Percentiles rank a stretch among this genome's conserved stretches.
These are phyloP conservation scores for Branchellion lobata DNA, from an alignment of 2,888 invertebrate genomes.

Conservation along the genomic window DNA sequence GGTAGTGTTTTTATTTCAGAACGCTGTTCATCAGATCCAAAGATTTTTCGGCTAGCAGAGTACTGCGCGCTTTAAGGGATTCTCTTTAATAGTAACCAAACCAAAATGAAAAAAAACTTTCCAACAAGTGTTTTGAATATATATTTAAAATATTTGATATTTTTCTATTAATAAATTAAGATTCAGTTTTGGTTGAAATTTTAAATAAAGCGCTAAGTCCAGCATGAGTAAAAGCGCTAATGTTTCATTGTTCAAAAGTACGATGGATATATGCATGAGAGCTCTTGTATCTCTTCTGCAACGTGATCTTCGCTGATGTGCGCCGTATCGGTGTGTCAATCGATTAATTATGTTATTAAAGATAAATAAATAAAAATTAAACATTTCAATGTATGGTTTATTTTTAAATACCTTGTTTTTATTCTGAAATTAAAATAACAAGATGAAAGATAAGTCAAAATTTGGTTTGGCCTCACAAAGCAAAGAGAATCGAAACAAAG, in stretches of 20 bases:
- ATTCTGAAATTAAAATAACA: background rate
- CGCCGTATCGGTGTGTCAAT: no score
- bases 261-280: background rate
- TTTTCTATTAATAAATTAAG: background rate
- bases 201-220: background rate
- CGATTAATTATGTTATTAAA: no score
- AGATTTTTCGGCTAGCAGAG: no score
- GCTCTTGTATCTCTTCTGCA: background rate
- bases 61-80: no score
- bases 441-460: slow-evolving; percentile 1
- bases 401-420: no score
- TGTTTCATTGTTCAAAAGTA: background rate
- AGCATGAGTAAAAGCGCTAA: background rate
- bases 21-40: no score
- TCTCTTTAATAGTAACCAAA: no score
- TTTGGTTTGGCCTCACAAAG: background rate
- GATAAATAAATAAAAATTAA: background rate
- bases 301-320: no score
- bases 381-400: no score
- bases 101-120: no score
- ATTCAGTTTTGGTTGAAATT: background rate
- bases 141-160: background rate
- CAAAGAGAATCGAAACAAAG: background rate
- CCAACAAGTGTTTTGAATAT: background rate
- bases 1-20: no score